Percentiles rank a stretch among this genome's conserved stretches.
These are phyloP conservation scores for Polypterus bichir DNA, from an alignment of 2,113 vertebrate genomes.

Conservation along the genomic window DNA sequence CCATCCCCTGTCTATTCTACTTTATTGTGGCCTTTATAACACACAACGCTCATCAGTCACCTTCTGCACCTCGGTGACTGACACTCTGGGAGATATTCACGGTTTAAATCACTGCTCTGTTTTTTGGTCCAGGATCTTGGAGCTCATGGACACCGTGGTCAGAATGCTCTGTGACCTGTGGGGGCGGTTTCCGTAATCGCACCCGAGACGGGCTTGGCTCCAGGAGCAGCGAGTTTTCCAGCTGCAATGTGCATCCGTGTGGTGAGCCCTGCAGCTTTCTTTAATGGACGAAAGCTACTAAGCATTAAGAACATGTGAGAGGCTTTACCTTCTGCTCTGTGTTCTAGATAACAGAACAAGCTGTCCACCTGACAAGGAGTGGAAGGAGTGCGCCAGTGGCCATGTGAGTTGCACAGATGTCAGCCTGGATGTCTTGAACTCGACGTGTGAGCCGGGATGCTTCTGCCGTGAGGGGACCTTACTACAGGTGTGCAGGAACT, in stretches of 20 bases:
- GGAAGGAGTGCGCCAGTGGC: conserved; percentile 50
- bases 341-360: conserved; percentile 24
- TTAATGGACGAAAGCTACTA: too few species aligned
- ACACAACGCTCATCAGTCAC: too few species aligned
- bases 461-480: conserved; percentile 47
- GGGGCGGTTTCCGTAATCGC: conserved; percentile 64
- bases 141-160: conserved; percentile 65
- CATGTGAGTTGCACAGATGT: conserved; percentile 58
- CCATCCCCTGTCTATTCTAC: too few species aligned
- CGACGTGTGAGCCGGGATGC: conserved; percentile 60
- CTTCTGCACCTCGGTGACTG: too few species aligned
- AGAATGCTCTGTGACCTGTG: conserved; percentile 65
- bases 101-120: neutral
- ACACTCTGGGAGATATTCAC: too few species aligned
- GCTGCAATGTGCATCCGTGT: conserved; percentile 66
- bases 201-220: conserved; percentile 37
- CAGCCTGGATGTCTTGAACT: conserved; percentile 9
- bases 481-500: conserved; percentile 45
- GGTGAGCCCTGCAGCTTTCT: conserved; percentile 36
- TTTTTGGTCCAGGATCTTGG: conserved; percentile 27
- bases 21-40: too few species aligned
- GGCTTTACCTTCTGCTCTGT: neutral
- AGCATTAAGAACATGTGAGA: too few species aligned
- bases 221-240: conserved; percentile 56
- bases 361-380: conserved; percentile 56